These are phyloP conservation scores for Margaritifera margaritifera DNA, from an alignment of 2,888 invertebrate genomes.

Conservation along the genomic window DNA sequence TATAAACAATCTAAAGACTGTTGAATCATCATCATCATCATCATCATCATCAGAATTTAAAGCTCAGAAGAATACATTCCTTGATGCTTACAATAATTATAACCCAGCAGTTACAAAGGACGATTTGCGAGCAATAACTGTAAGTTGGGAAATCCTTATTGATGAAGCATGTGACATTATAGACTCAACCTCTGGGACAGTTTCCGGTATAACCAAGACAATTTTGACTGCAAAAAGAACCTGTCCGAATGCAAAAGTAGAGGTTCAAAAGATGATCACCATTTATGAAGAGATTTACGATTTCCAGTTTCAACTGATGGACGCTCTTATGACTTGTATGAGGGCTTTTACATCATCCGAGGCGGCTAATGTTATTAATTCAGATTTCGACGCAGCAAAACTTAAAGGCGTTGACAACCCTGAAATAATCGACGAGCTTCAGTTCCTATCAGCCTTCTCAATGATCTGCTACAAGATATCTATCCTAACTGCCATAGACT, in stretches of 20 bases:
- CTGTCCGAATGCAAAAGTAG: slow-evolving; percentile 1
- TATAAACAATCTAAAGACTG: too few relatives aligned
- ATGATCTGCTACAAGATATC: background rate
- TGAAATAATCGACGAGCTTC: too few relatives aligned
- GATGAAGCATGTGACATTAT: slow-evolving; percentile 2
- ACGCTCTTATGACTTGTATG: background rate
- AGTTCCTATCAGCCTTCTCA: too few relatives aligned
- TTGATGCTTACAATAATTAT: background rate
- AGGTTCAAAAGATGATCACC: slow-evolving; percentile 1
- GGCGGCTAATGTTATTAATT: background rate
- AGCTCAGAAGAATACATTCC: background rate
- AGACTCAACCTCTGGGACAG: background rate
- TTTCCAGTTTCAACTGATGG: slow-evolving; percentile 8
- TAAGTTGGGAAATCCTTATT: slow-evolving; percentile 1
- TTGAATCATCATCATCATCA: too few relatives aligned
- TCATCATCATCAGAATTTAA: too few relatives aligned
- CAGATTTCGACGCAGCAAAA: background rate
- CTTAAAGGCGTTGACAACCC: too few relatives aligned
- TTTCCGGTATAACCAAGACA: background rate
- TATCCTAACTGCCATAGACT: background rate
- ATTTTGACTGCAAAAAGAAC: background rate
- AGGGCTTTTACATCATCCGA: background rate
- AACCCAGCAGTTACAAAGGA: background rate
- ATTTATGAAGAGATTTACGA: slow-evolving; percentile 4
- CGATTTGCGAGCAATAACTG: background rate